Evolutionary conservation across 2,888 invertebrate genomes (phyloP).

Genomic region (Polydrusus cervinus): DNA sequence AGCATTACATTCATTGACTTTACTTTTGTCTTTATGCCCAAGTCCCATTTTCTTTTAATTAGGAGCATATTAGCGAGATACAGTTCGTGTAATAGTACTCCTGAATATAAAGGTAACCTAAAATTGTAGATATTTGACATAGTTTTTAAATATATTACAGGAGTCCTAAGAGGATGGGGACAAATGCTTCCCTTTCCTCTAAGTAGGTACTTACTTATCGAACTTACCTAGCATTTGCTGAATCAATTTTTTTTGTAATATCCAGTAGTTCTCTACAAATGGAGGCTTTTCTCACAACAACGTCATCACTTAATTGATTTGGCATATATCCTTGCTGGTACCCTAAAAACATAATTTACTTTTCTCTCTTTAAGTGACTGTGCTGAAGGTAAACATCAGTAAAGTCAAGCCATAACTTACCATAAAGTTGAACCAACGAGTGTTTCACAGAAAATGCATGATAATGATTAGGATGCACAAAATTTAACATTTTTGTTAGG

Average conservation of each 20-base stretch:
- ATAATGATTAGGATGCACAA: constrained; percentile 89
- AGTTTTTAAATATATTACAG: too few species aligned
- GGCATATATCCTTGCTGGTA: constrained; percentile 77
- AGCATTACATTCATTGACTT: constrained; percentile 71
- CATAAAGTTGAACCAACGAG: constrained; percentile 54
- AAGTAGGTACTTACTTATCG: too few species aligned
- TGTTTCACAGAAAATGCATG: constrained; percentile 79
- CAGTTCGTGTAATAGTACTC: constrained; percentile 83
- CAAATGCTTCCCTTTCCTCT: too few species aligned
- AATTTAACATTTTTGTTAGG: constrained; percentile 80
- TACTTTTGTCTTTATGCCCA: constrained; percentile 65
- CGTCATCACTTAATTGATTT: constrained; percentile 74
- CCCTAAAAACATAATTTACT: constrained; percentile 75
- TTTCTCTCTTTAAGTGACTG: too few species aligned
- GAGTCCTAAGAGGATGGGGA: too few species aligned
- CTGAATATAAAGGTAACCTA: constrained; percentile 81
- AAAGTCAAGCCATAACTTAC: constrained; percentile 18
- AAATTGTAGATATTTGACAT: not conserved
- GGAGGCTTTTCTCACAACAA: constrained; percentile 78
- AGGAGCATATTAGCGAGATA: constrained; percentile 64
- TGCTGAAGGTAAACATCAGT: too few species aligned
- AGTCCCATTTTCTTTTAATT: constrained; percentile 66
- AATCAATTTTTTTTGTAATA: constrained; percentile 80
- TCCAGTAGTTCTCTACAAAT: constrained; percentile 80
- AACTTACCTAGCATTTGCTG: constrained; percentile 78